These are phyloP conservation scores for Xenopus petersii DNA, from an alignment of 2,797 vertebrate species.

Conservation along the genomic window DNA sequence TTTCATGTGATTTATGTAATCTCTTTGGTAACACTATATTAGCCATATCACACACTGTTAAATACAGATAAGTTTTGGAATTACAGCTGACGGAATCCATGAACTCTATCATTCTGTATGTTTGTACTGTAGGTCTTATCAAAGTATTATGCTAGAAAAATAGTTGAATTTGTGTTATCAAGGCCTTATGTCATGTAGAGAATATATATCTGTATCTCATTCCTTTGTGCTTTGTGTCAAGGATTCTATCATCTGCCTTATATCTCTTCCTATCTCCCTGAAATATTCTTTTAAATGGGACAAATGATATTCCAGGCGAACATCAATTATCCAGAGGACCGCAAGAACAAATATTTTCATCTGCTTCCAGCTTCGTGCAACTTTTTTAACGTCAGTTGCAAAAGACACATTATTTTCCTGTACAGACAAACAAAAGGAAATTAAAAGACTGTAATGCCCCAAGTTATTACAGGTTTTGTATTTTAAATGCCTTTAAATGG, in stretches of 20 bases:
- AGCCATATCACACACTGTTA: slow-evolving; percentile 46
- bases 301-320: slow-evolving; percentile 56
- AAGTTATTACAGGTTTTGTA: no score
- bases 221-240: slow-evolving; percentile 60
- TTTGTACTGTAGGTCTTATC: slow-evolving; percentile 44
- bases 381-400: no score
- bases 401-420: no score
- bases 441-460: no score
- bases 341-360: background rate
- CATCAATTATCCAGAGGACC: slow-evolving; percentile 46
- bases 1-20: slow-evolving; percentile 44
- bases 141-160: slow-evolving; percentile 52
- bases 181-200: slow-evolving; percentile 55
- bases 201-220: slow-evolving; percentile 60
- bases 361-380: no score
- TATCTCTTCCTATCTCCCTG: slow-evolving; percentile 58
- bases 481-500: no score
- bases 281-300: slow-evolving; percentile 56
- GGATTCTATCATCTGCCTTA: slow-evolving; percentile 50
- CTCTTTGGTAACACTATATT: slow-evolving; percentile 46
- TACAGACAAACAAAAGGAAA: no score
- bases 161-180: slow-evolving; percentile 59
- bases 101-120: slow-evolving; percentile 39
- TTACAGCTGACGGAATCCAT: slow-evolving; percentile 43
- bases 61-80: slow-evolving; percentile 49